Base-by-base conservation (phyloP, 2,888 invertebrate genomes). In the Pinctada fucata region DNA sequence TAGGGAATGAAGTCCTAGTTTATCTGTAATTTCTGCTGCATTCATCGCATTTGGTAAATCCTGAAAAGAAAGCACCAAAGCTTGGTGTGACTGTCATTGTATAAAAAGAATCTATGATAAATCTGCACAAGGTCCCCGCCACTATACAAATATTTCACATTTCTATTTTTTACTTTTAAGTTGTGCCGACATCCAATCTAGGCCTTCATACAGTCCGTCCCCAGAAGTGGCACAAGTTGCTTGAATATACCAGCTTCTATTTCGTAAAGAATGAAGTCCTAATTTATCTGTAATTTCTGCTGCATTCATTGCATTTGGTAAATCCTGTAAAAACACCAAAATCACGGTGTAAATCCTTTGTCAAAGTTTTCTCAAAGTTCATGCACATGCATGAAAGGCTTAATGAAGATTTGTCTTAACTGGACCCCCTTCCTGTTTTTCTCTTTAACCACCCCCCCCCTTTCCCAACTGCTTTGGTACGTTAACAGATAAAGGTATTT, bases 21-120 rank as follows among this genome's bases (percentile, higher is more conserved):
- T 99, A 94, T 99, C 99, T 91, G 99, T 99, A 90, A 99, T 98
- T 95, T 99, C 99, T 84, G 99, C 99, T 86, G 99, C 99, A 94
- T 98, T 99, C 99, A 99, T 99, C 90, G 99, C 99, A 94, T 99
- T 99, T 92, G 99, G 99, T 95, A 99, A 95, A 95, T 99, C 99
- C 97, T 98, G 92, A 66, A 93, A 82, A 79, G 84, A 76, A 80
- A 65, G 31, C 31, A 31, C 31, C 31, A 31, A 31, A 31, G 31
- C 31, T 31, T 31, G 31, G 31, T 31, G 31, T 31, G 31, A 31
- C 31, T 31, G 31, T 31, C 31, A 31, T 31, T 31, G 31, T 31
- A 31, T 31, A 31, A 31, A 31, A 31, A 31, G 31, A 31, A 31
- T 31, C 31, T 31, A 31, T 31, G 31, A 31, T 31, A 31, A 31